Evolutionary conservation across 1,140 invertebrate genomes (phyloP), one percentile per base, ranked within the genome.

Genomic region (Drosophila leontia): DNA sequence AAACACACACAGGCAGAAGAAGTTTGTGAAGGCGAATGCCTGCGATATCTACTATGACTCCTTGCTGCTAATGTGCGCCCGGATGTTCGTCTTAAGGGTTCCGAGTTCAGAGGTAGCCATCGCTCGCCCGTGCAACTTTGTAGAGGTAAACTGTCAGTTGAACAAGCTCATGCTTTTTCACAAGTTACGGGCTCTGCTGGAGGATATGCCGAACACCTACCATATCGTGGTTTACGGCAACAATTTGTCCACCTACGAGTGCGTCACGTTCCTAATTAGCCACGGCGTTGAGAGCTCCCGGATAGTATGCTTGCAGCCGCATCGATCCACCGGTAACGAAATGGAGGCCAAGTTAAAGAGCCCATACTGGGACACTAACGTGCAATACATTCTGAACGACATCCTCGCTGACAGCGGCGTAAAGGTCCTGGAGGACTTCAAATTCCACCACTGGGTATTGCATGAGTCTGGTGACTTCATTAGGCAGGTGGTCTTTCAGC

Each of bases 31-130:
- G 8, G 32, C 81, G 1, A 53, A 63, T 9, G n/a, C 68, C 32
- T 92, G 91, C 32, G 78, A 92, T 15, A 69, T 92, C n/a, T 13
- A 53, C 47, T 92, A 92, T 44, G 87, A 91, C n/a, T 77, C 56
- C 5, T 26, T 92, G 7, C 11, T 92, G 13, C 39, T 92, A 3
- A 64, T 79, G 74, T 78, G 80, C 53, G 53, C 50, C 32, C 47
- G 45, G 1, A 34, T 39, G 6, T 91, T 56, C 37, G 55, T 44
- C 0, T 11, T 56, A n/a, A 56, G 26, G 35, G 13, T 23, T 78
- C 1, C 53, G 1, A 32, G 0, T 8, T 77, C 3, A 29, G 11
- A 39, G 34, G 1, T 0, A 3, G 1, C 8, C 13, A n/a, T 39
- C 2, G 7, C 9, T 12, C 3, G 17, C 0, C 91, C 91, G 0